Percentiles rank a stretch among this genome's conserved stretches.
Evolutionary conservation across 1,140 invertebrate genomes (phyloP).

Genomic region (Pseudomyrmex dendroicus): DNA sequence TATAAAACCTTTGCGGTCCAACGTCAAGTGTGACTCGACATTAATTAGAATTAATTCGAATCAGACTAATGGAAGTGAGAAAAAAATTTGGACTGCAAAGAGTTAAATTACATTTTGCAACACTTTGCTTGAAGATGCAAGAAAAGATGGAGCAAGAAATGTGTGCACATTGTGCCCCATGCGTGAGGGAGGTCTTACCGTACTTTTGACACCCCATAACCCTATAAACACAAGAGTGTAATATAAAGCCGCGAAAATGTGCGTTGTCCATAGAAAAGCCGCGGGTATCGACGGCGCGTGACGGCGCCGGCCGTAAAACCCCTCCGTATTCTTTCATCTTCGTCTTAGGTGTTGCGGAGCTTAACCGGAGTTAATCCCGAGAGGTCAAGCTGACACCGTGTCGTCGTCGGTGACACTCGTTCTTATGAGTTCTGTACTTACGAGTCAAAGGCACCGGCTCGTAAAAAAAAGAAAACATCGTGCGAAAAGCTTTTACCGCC

Average conservation of each 20-base stretch:
- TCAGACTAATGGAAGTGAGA: no score
- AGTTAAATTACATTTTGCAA: no score
- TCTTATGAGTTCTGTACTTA: slow-evolving; percentile 1
- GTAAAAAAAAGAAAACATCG: not conserved
- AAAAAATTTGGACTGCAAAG: no score
- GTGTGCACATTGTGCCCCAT: not conserved
- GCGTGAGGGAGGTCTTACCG: slow-evolving; percentile 9
- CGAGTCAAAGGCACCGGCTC: slow-evolving; percentile 38
- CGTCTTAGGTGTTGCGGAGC: slow-evolving; percentile 57
- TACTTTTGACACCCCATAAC: slow-evolving; percentile 39
- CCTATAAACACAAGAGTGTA: slow-evolving; percentile 7
- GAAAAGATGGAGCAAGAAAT: not conserved
- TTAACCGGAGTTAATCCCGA: slow-evolving; percentile 65
- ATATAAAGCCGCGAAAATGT: slow-evolving; percentile 6
- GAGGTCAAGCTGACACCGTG: slow-evolving; percentile 56
- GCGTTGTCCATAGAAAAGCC: slow-evolving; percentile 61
- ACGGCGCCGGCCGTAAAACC: slow-evolving; percentile 79
- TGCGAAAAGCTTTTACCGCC: slow-evolving; percentile 7
- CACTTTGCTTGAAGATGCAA: no score
- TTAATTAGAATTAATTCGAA: no score
- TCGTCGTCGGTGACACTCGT: slow-evolving; percentile 25
- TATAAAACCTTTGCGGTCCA: no score
- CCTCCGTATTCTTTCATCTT: slow-evolving; percentile 80
- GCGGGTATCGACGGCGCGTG: slow-evolving; percentile 73
- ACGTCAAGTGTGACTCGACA: no score